Base-by-base conservation (phyloP, 2,888 invertebrate species). In the Rhogogaster chlorosoma region DNA sequence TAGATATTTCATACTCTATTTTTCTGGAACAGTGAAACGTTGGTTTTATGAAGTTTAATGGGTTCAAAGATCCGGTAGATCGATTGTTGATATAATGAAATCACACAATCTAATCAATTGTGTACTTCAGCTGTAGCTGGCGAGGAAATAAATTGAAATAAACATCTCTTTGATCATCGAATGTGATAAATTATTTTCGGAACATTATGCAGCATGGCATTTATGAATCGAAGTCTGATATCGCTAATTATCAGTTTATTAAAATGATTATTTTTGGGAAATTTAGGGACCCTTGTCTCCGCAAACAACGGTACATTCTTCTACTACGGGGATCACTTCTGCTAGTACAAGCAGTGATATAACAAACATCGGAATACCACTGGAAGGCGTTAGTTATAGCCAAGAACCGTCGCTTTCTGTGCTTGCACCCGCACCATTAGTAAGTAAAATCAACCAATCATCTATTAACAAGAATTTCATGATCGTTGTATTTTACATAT, bases 241-340 rank as follows among this genome's bases (percentile, higher is more conserved):
- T 15, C 26, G 7, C 36, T 38, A 38, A 42, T 57, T 49, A 57
- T 12, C 80, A 80, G 26, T 29, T 75, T 71, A 67, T 45, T 80
- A 53, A 85, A 45, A 70, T 71, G 61, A 36, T 75, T 57, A 57
- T 82, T 80, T 70, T 77, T 57, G 22, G 64, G 15, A n/a, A 57
- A 53, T 78, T 87, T 87, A 94, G 93, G 93, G 93, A 29, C 92
- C 94, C 6, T 87, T 94, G 53, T 94, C 94, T 80, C 94, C 94
- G 45, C 94, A 94, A 87, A 92, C 93, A 83, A 93, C 94, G 4
- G 88, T 93, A 49, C 93, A 93, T 85, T 87, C 91, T 15, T 83
- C 83, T 9, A 64, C 57, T 26, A 53, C 71, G 29, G 78, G 45
- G 6, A 7, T 84, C 49, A 45, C 70, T 71, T 85, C 87, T 38